Conservation (phyloP, 2,113 vertebrate species). For the Hepsetus odoe region DNA sequence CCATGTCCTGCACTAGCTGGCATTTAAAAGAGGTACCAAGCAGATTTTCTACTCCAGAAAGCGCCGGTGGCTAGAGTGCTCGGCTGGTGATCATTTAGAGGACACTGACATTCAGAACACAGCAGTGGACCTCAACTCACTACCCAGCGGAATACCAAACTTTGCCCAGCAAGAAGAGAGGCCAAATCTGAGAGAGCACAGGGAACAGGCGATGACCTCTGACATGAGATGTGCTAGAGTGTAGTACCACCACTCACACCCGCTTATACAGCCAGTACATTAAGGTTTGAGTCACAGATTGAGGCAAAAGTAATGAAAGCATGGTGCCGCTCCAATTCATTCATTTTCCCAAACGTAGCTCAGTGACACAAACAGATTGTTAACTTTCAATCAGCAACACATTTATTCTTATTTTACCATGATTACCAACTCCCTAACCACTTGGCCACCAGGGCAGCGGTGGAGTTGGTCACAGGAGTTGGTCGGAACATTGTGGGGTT, state of each 20-base stretch:
- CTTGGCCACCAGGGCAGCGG: no score
- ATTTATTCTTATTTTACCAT: no score
- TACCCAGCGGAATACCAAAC: constrained; percentile 14
- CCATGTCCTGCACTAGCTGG: constrained; percentile 8
- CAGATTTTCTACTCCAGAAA: constrained; percentile 17
- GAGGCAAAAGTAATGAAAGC: no score
- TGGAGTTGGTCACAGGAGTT: no score
- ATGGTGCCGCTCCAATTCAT: no score
- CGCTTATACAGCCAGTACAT: background rate
- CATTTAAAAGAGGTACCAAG: constrained; percentile 31
- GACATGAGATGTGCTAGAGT: constrained; percentile 16
- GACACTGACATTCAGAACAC: constrained; percentile 38
- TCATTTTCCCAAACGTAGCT: no score
- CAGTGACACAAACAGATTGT: no score
- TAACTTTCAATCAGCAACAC: no score
- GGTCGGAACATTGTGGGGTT: no score
- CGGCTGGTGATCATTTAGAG: constrained; percentile 19
- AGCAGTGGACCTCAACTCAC: constrained; percentile 24
- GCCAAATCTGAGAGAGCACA: background rate
- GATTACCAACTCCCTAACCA: no score
- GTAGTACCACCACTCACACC: background rate
- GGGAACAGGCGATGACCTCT: background rate
- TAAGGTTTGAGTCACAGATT: no score
- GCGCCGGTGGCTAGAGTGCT: constrained; percentile 13
- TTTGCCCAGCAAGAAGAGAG: background rate